Base-by-base conservation (phyloP, 2,113 vertebrate genomes). In the Gambusia holbrooki region DNA sequence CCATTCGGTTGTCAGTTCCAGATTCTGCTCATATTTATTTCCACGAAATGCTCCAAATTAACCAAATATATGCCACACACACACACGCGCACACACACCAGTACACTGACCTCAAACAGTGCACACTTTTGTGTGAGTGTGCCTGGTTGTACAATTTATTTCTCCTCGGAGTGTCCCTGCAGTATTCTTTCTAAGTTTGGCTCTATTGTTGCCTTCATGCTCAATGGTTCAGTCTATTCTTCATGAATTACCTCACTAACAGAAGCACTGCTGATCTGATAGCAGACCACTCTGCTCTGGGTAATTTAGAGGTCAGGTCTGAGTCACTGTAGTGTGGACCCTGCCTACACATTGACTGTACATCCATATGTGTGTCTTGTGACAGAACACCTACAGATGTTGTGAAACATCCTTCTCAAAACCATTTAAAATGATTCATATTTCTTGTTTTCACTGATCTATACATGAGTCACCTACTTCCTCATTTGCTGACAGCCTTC, bases 181-280 rank as follows among this genome's bases (percentile, higher is more conserved):
- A 68, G 5, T 27, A 62, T 25, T 3, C 1, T 27, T 48, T 40
- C 25, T 60, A 70, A 82, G 63, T 85, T 86, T 61, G 77, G 29
- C 73, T 85, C 60, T 69, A 86, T 89, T 91, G 87, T 88, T 90
- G 62, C 80, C 78, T 69, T 79, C 86, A 45, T 37, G 83, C 83
- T 82, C 82, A 77, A 70, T 76, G 84, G 71, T 82, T 85, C 58
- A 66, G 77, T 27, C 78, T 77, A 88, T 87, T 90, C 91, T 88
- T 5, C 27, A 76, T 73, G 91, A 92, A 73, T 86, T 17, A 86
- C 69, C 71, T 89, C 80, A 87, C 29, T 62, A 80, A 88, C 83
- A 91, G 88, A 87, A 88, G 77, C 77, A 51, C 42, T 64, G 58
- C 69, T 81, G 62, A 62, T 81, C 62, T 60, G 29, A 67, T 70